These are phyloP conservation scores for Dasysyrphus tricinctus DNA, from an alignment of 2,888 invertebrate genomes.

Conservation along the genomic window DNA sequence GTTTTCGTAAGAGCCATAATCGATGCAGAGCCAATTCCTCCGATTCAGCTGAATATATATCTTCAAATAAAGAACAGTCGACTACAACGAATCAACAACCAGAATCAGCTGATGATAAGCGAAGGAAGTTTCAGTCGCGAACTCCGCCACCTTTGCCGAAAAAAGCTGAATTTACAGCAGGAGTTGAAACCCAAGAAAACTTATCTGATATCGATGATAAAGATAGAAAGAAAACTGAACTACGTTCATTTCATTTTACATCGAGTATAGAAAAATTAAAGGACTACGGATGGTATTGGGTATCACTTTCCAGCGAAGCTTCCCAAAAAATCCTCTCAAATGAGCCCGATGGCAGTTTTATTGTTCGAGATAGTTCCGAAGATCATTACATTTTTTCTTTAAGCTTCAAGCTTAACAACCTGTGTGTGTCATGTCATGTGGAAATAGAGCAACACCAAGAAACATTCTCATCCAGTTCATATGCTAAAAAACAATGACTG, in stretches of 20 bases:
- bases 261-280: too few relatives aligned
- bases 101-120: constrained; percentile 78
- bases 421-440: constrained; percentile 94
- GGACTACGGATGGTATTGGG: too few relatives aligned
- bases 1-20: constrained; percentile 85
- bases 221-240: too few relatives aligned
- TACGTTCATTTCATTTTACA: too few relatives aligned
- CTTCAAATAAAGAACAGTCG: constrained; percentile 75
- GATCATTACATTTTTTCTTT: constrained; percentile 97
- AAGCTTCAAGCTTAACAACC: constrained; percentile 95
- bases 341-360: constrained; percentile 97
- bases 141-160: constrained; percentile 88
- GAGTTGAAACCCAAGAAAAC: constrained; percentile 59
- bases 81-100: constrained; percentile 70
- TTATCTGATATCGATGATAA: constrained; percentile 56
- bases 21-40: constrained; percentile 79
- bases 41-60: constrained; percentile 76
- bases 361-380: constrained; percentile 96
- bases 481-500: constrained; percentile 96
- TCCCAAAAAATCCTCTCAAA: too few relatives aligned
- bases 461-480: constrained; percentile 97
- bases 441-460: constrained; percentile 98
- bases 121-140: constrained; percentile 86
- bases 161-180: constrained; percentile 80
- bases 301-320: too few relatives aligned